Evolutionary conservation across 2,113 vertebrate genomes (phyloP).

Genomic region (Microcebus jonahi): DNA sequence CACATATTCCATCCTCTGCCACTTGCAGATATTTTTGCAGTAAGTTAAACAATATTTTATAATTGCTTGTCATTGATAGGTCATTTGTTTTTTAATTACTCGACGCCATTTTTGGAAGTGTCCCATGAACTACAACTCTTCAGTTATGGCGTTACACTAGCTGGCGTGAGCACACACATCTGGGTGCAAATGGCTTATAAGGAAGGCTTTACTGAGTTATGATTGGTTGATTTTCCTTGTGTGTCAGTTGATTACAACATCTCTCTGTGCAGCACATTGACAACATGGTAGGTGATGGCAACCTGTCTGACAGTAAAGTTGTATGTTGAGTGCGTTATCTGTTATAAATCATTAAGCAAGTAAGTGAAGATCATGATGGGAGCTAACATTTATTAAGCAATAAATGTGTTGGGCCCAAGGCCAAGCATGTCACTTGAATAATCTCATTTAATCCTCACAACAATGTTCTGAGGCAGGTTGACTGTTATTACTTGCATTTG

Average conservation of each 20-base stretch:
- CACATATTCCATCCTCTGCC: not conserved
- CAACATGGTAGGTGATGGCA: not conserved
- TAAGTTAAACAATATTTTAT: not conserved
- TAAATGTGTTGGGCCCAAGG: not conserved
- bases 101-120: not conserved
- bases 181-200: not conserved
- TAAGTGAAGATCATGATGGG: not conserved
- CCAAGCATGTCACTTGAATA: not conserved
- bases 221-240: not conserved
- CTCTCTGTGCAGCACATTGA: not conserved
- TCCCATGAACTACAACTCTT: not conserved
- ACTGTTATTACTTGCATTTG: not conserved
- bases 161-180: not conserved
- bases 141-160: not conserved
- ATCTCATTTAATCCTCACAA: not conserved
- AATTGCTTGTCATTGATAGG: not conserved
- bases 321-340: not conserved
- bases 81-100: not conserved
- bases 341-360: not conserved
- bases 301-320: not conserved
- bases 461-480: not conserved
- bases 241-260: not conserved
- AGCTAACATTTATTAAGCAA: not conserved
- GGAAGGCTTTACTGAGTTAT: not conserved
- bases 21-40: not conserved